Conservation (phyloP, 1,140 invertebrate species). For the Penaeus japonicus region DNA sequence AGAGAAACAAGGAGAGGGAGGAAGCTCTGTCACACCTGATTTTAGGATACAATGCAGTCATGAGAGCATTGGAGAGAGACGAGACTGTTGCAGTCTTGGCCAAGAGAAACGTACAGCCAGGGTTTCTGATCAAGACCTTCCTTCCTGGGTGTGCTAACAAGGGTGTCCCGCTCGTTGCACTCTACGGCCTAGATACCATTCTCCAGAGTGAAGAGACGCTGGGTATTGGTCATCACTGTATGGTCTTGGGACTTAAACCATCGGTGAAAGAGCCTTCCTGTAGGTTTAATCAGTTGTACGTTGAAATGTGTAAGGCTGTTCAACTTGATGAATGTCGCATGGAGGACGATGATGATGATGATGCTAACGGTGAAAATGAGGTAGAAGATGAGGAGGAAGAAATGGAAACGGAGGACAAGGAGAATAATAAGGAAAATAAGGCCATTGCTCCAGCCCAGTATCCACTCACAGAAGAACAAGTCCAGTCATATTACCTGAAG, state of each 20-base stretch:
- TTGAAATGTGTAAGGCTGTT: conserved; percentile 30
- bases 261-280: conserved; percentile 33
- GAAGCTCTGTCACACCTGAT: conserved; percentile 39
- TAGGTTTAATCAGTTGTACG: conserved; percentile 38
- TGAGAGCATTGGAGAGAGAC: conserved; percentile 43
- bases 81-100: conserved; percentile 40
- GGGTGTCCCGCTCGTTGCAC: conserved; percentile 42
- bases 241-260: conserved; percentile 45
- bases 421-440: conserved; percentile 11
- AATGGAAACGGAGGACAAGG: neutral
- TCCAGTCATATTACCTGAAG: conserved; percentile 28
- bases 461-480: neutral
- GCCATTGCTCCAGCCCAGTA: neutral
- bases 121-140: conserved; percentile 44
- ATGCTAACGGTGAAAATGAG: neutral
- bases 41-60: conserved; percentile 56
- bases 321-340: neutral
- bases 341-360: neutral
- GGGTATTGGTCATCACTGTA: conserved; percentile 22
- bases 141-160: conserved; percentile 47
- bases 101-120: conserved; percentile 41
- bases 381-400: neutral
- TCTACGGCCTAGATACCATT: conserved; percentile 17
- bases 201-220: conserved; percentile 21
- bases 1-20: neutral